Conservation (phyloP, 2,113 vertebrate genomes). For the Scortum barcoo region DNA sequence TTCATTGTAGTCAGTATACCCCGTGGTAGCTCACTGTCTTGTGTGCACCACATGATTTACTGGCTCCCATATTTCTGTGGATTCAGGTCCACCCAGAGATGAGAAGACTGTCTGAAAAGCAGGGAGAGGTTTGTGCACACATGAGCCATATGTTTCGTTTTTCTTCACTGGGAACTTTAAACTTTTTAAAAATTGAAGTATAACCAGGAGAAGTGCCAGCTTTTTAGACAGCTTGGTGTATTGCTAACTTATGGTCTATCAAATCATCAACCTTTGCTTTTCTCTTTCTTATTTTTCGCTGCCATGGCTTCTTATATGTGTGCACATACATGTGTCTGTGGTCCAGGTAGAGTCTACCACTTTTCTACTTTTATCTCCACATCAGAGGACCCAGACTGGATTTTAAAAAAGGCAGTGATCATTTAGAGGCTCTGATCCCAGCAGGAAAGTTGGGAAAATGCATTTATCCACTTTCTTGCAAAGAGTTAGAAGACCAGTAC, state of each 20-base stretch:
- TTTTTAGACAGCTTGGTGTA: not conserved
- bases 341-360: not conserved
- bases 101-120: not conserved
- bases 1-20: not conserved
- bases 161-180: not conserved
- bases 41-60: not conserved
- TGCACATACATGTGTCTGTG: no score
- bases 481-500: not conserved
- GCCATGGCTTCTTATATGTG: not conserved
- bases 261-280: not conserved
- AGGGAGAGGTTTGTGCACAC: not conserved
- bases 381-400: not conserved
- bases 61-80: not conserved
- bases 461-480: no score
- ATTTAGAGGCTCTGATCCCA: not conserved
- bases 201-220: not conserved
- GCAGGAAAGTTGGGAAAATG: not conserved
- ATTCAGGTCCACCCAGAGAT: not conserved
- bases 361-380: not conserved
- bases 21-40: not conserved
- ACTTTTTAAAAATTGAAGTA: not conserved
- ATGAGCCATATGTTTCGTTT: not conserved
- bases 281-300: not conserved
- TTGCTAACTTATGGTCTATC: not conserved
- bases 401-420: not conserved